Evolutionary conservation across 2,797 vertebrate species (phyloP), one percentile per base, ranked within the genome.

Genomic region (Xerus rutilus): DNA sequence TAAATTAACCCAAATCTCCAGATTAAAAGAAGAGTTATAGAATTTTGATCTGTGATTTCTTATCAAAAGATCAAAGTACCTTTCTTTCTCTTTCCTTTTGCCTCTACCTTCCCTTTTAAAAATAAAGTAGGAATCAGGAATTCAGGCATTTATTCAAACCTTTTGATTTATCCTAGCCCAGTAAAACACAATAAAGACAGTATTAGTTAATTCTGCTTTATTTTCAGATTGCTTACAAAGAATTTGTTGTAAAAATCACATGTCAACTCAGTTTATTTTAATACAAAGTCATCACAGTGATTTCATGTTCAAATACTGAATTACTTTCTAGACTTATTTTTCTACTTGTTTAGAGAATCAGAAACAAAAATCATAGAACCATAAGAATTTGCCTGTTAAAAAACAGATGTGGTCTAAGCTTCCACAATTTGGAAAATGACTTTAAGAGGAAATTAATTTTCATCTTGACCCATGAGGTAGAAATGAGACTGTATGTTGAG

Each of bases 371-470:
- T 88, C 57, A 82, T 18, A 70, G 52, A 90, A 8, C 11, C 25
- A 82, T 90, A 49, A 92, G 3, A 14, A 79, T 76, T 83, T 89
- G 23, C 89, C 9, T 93, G 14, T 70, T 91, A n/a, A 69, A 91
- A 77, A 47, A 2, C 15, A 93, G 15, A 17, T 25, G 7, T 59
- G 12, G 18, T 43, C 52, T 67, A 74, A 49, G 7, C 64, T 74
- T 85, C n/a, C 28, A 86, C 5, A 65, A 52, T 77, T 91, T 86
- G 45, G 39, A 88, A 92, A 83, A 35, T 92, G 62, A 49, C 30
- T 84, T 93, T 85, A 28, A 89, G 92, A 87, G 14, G 14, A 82
- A 90, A 62, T 13, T 70, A 81, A 59, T 49, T 73, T 94, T 65
- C 18, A 5, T 47, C 49, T 77, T 30, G 32, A 64, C 9, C 28